These are phyloP conservation scores for Columbina picui DNA, from an alignment of 2,113 vertebrate species.

Conservation along the genomic window DNA sequence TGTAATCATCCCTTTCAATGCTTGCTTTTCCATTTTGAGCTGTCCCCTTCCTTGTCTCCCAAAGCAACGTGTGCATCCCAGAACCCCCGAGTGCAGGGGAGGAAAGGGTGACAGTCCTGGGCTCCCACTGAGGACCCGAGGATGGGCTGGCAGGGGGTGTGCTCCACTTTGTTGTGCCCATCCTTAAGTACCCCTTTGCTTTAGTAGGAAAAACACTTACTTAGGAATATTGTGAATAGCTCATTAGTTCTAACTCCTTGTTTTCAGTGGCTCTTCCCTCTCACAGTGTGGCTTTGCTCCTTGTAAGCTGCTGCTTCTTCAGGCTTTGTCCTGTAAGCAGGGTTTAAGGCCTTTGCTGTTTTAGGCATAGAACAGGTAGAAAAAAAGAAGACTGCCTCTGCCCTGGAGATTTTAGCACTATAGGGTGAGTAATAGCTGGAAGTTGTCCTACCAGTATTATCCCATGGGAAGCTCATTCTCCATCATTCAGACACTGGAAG, in stretches of 20 bases:
- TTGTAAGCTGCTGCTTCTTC: not conserved
- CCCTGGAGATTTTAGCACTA: not conserved
- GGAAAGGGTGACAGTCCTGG: not conserved
- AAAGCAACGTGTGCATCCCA: not conserved
- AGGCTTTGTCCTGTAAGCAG: not conserved
- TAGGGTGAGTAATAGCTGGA: not conserved
- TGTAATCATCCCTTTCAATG: conserved; percentile 1
- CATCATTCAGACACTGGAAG: not conserved
- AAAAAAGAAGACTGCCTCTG: not conserved
- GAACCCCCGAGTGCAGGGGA: not conserved
- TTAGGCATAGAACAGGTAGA: not conserved
- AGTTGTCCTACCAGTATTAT: not conserved
- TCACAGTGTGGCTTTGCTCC: not conserved
- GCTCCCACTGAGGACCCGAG: not conserved
- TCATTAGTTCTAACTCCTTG: not conserved
- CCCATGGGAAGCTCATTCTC: not conserved
- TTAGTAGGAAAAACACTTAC: not conserved
- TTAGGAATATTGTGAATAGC: not conserved
- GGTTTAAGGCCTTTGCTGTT: not conserved
- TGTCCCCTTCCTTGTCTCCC: not conserved
- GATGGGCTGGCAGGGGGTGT: not conserved
- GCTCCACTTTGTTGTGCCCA: not conserved
- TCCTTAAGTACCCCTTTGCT: not conserved
- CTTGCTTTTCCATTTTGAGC: not conserved
- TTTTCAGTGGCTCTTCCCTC: not conserved